These are phyloP conservation scores for Geophilus truncorum DNA, from an alignment of 2,888 invertebrate genomes.

Conservation along the genomic window DNA sequence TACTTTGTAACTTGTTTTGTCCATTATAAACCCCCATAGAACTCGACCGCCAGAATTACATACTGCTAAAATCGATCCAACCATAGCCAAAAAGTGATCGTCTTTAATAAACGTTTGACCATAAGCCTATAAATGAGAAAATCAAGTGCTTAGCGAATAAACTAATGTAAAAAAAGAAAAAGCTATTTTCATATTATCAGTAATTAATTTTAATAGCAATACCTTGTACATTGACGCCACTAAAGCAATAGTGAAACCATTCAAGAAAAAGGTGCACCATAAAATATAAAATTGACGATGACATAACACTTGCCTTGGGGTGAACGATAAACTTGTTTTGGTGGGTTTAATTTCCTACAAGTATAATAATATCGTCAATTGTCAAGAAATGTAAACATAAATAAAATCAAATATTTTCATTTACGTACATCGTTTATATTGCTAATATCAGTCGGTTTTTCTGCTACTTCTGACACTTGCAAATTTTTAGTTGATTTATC, in stretches of 20 bases:
- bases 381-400: slow-evolving; percentile 40
- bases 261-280: slow-evolving; percentile 47
- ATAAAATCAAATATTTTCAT: slow-evolving; percentile 43
- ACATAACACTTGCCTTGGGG: slow-evolving; percentile 41
- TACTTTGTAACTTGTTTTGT: slow-evolving; percentile 49
- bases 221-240: slow-evolving; percentile 49
- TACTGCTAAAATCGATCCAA: slow-evolving; percentile 51
- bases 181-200: no score
- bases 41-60: slow-evolving; percentile 51
- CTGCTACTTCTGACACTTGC: no score
- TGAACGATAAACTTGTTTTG: no score
- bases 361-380: no score
- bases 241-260: slow-evolving; percentile 44
- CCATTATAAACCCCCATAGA: slow-evolving; percentile 51
- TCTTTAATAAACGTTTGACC: slow-evolving; percentile 51
- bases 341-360: no score
- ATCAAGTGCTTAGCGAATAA: no score
- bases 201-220: no score
- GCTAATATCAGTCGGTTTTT: no score
- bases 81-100: slow-evolving; percentile 51
- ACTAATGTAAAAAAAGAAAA: no score
- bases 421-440: no score
- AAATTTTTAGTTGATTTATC: no score
- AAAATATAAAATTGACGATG: slow-evolving; percentile 45
- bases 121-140: slow-evolving; percentile 45